Evolutionary conservation across 2,797 vertebrate genomes (phyloP), one percentile per base, ranked within the genome.

Genomic region (Epinephelus malabaricus): DNA sequence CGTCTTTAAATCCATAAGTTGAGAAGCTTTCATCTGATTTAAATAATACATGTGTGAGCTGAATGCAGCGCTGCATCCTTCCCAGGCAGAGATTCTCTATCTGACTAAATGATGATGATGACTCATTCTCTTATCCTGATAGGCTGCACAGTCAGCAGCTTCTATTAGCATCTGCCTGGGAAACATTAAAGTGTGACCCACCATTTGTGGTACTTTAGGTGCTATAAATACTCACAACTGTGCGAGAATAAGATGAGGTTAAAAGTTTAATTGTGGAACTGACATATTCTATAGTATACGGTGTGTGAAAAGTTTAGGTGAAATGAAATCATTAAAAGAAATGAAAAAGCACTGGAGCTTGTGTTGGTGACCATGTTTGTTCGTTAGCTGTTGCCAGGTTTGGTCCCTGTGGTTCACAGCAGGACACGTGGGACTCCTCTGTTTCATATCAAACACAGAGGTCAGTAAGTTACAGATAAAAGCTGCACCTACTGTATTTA

Each of bases 361-460:
- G 4, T 58, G 34, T 21, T 43, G 6, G 45, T 45, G 18, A 23
- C 7, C 40, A 6, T 30, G 53, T 58, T 21, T 76, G 60, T 70
- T 46, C 54, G 46, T 43, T 18, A 45, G 67, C 49, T 34, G 45
- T 21, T 14, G 34, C 27, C 53, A 49, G 40, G 71, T 68, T 63
- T 58, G 43, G 47, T 72, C 38, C 51, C 55, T 63, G 60, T 10
- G 13, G 45, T 46, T 50, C 21, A 19, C 53, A 51, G 53, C 12
- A 27, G 50, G 55, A 78, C 51, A 47, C 46, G 19, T 1, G 30
- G 15, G 56, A 65, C 47, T 23, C n/a, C 8, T 45, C 6, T 19
- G 45, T 69, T 59, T 78, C 25, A 55, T 10, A 69, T 49, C 45
- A 12, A 63, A 46, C 67, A 72, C 45, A 50, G 27, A 60, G 7